These are phyloP conservation scores for Oscheius sp. DNA, from an alignment of 2,888 invertebrate species.

Conservation along the genomic window DNA sequence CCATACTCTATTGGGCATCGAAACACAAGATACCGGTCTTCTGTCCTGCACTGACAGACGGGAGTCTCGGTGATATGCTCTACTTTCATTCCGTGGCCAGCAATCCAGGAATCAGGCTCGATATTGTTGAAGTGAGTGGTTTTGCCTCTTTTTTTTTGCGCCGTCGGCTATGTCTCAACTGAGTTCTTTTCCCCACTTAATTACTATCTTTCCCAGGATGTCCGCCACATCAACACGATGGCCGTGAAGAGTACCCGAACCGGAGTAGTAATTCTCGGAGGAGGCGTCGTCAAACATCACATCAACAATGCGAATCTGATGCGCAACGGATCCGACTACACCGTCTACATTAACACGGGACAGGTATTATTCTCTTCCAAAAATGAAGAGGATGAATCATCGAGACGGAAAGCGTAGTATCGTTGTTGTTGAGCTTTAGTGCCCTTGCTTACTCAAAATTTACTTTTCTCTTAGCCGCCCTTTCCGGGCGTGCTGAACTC, in stretches of 20 bases:
- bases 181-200: not conserved
- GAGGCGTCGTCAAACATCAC: constrained; percentile 90
- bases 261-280: constrained; percentile 87
- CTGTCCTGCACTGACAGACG: constrained; percentile 96
- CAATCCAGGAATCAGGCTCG: constrained; percentile 87
- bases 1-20: constrained; percentile 79
- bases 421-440: not conserved
- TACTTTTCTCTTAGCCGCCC: not conserved
- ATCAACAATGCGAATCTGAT: constrained; percentile 99
- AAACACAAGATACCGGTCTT: constrained; percentile 94
- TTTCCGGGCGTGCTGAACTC: not conserved
- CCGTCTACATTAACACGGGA: constrained; percentile 91
- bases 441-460: not conserved
- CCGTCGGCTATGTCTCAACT: not conserved
- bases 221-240: constrained; percentile 89
- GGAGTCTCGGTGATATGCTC: constrained; percentile 94
- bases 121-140: constrained; percentile 83
- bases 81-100: constrained; percentile 94
- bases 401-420: not conserved
- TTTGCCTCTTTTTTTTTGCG: not conserved
- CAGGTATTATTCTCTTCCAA: constrained; percentile 47
- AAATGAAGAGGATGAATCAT: not conserved
- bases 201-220: constrained; percentile 54
- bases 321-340: constrained; percentile 96
- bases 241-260: constrained; percentile 90